Evolutionary conservation across 2,113 vertebrate species (phyloP).

Genomic region (Megaceryle torquata): DNA sequence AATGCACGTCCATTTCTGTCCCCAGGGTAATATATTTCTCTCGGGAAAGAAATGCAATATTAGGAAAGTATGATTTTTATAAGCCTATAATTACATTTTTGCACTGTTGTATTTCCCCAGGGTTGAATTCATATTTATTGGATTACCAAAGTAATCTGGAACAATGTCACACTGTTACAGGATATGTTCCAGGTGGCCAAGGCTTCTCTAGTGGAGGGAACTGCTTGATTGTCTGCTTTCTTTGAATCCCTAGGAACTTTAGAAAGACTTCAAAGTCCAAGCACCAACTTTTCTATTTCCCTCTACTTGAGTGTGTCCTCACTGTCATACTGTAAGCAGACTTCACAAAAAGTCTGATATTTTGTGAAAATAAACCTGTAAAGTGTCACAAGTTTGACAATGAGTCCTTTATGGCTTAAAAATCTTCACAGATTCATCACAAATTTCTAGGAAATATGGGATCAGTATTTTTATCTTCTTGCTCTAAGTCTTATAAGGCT

Average conservation of each 20-base stretch:
- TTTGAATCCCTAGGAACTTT: not conserved
- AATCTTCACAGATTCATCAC: not conserved
- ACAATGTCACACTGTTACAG: not conserved
- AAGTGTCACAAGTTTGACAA: not conserved
- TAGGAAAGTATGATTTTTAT: constrained; percentile 31
- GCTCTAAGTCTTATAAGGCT: not conserved
- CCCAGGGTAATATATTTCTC: not conserved
- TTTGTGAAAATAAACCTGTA: not conserved
- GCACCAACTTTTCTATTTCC: not conserved
- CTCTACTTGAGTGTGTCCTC: not conserved
- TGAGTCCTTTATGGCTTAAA: not conserved
- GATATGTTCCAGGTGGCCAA: constrained; percentile 4
- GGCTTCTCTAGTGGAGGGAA: not conserved
- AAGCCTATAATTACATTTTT: constrained; percentile 45
- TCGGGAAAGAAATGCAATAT: constrained; percentile 1
- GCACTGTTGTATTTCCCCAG: constrained; percentile 7
- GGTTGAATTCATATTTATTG: constrained; percentile 13
- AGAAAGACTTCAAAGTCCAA: not conserved
- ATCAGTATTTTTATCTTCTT: not conserved
- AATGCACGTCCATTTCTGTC: not conserved
- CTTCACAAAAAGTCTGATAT: not conserved
- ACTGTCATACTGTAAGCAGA: not conserved
- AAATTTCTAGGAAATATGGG: not conserved
- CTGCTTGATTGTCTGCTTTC: not conserved
- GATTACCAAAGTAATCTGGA: not conserved